These are phyloP conservation scores for Leptinotarsa lineolata DNA, from an alignment of 1,140 invertebrate genomes.

Conservation along the genomic window DNA sequence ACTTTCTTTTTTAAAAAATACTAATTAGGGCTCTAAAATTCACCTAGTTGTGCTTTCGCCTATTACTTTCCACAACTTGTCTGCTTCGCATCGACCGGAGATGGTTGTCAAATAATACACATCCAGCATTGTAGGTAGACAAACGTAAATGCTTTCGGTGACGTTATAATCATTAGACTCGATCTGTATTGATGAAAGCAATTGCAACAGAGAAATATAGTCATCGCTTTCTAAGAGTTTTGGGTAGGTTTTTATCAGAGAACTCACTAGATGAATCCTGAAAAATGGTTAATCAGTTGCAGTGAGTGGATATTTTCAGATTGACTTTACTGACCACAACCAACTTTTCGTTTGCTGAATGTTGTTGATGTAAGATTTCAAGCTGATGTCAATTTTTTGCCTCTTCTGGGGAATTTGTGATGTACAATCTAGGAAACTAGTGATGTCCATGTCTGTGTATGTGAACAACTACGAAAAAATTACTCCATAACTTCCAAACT, in stretches of 20 bases:
- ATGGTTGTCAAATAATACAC: constrained; percentile 38
- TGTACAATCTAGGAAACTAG: constrained; percentile 23
- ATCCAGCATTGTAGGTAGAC: constrained; percentile 50
- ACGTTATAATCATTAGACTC: constrained; percentile 52
- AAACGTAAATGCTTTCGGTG: constrained; percentile 53
- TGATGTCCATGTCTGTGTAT: constrained; percentile 16
- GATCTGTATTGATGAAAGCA: constrained; percentile 51
- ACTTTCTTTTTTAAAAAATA: no score
- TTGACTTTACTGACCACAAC: constrained; percentile 40
- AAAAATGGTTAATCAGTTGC: constrained; percentile 23
- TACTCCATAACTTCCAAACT: not conserved
- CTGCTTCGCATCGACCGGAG: constrained; percentile 23
- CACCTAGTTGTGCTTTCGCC: constrained; percentile 58
- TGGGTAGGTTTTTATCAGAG: constrained; percentile 54
- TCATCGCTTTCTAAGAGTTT: constrained; percentile 50
- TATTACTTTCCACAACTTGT: constrained; percentile 55
- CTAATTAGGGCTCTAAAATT: not conserved
- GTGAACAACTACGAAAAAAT: constrained; percentile 23
- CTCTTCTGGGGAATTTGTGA: constrained; percentile 35
- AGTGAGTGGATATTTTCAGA: not conserved
- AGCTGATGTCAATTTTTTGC: constrained; percentile 32
- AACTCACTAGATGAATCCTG: constrained; percentile 42
- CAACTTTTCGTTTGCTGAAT: constrained; percentile 44
- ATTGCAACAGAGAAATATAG: constrained; percentile 53
- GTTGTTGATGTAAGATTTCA: constrained; percentile 37